phyloP scores from a whole-genome alignment of 1,140 invertebrate genomes.

The Teleogryllus occipitalis region DNA sequence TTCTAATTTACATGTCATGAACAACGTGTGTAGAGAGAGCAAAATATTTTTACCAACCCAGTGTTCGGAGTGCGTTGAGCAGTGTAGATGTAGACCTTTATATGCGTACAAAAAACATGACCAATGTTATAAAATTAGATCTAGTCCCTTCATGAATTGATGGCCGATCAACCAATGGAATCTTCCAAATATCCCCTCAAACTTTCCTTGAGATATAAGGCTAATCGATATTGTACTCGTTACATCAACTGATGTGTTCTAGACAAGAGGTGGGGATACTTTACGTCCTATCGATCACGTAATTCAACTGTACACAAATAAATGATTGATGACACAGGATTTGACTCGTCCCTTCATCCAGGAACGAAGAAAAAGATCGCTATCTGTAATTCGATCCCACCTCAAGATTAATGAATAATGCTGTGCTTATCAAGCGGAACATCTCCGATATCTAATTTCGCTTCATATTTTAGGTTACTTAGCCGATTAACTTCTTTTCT shows the following conservation, averaged over 20 bases:
- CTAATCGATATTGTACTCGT: neutral
- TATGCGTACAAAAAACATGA: too few species aligned
- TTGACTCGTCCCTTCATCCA: neutral
- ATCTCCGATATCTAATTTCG: constrained; percentile 1
- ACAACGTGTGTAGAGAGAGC: too few species aligned
- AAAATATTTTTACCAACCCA: too few species aligned
- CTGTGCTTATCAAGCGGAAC: neutral
- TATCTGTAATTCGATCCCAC: constrained; percentile 4
- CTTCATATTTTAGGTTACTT: neutral
- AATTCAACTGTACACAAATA: neutral
- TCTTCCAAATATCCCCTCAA: too few species aligned
- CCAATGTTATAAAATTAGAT: too few species aligned
- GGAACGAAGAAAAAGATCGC: neutral
- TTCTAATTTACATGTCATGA: too few species aligned
- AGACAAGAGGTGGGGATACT: neutral
- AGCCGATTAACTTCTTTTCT: neutral
- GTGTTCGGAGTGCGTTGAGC: too few species aligned
- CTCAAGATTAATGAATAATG: neutral
- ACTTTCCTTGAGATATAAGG: too few species aligned
- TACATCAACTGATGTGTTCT: neutral
- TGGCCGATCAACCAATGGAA: too few species aligned
- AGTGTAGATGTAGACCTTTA: too few species aligned
- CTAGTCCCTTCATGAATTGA: too few species aligned
- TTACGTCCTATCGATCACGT: neutral
- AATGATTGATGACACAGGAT: neutral